Conservation (phyloP, 2,888 invertebrate species). For the Frankliniella fusca region DNA sequence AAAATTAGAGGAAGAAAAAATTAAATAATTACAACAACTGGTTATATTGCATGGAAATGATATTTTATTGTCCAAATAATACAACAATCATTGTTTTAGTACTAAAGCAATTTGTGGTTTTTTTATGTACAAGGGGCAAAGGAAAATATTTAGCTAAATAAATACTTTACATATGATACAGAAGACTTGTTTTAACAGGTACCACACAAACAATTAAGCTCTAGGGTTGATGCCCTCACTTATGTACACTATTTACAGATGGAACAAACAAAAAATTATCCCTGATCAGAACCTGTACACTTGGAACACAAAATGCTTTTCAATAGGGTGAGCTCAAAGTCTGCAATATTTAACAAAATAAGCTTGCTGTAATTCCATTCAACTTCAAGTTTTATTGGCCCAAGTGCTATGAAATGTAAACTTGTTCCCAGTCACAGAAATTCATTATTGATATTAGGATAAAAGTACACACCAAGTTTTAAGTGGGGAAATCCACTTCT, state of each 20-base stretch:
- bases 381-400: not conserved
- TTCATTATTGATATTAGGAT: no score
- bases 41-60: not conserved
- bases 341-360: not conserved
- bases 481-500: not conserved
- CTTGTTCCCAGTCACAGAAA: not conserved
- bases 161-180: conserved; percentile 17
- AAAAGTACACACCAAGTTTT: not conserved
- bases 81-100: not conserved
- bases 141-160: not conserved
- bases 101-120: not conserved
- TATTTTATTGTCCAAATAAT: conserved; percentile 7
- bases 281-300: not conserved
- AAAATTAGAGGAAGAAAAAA: no score
- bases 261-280: not conserved
- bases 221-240: not conserved
- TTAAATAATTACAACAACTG: no score
- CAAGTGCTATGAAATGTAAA: not conserved
- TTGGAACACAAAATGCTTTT: not conserved
- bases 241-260: not conserved
- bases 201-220: conserved; percentile 17
- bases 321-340: not conserved
- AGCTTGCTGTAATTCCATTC: not conserved
- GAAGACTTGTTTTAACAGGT: not conserved
- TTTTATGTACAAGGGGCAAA: not conserved